Evolutionary conservation across 1,140 invertebrate species (phyloP), one percentile per base, ranked within the genome.

Genomic region (Ganaspis sp.): DNA sequence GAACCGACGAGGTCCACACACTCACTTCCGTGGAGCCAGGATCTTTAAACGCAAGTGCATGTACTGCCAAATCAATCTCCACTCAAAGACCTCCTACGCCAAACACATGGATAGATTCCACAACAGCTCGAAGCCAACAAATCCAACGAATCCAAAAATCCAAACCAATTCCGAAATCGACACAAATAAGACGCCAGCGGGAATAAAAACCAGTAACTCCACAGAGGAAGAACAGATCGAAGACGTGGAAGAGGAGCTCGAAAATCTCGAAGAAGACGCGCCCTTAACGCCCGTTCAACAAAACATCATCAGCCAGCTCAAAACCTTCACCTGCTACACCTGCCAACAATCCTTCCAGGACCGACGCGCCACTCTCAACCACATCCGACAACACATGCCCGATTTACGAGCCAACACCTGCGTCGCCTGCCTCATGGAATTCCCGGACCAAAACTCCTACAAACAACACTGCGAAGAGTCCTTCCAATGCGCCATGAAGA

Each of bases 401-500:
- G 88, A 91, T 69, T 34, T 91, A 0, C 72, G 86, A 34, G 86
- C 89, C 0, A 89, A 88, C 45, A 91, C 90, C 0, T 91, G 90
- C 49, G 89, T 91, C 29, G 90, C 90, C 0, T 91, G 90, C 54
- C 75, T 91, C 0, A 91, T 88, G 0, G 86, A 90, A 23, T 91
- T 91, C 40, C 75, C 85, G 0, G 90, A 91, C 76, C 84, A 89
- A 5, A 78, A 87, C 0, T 80, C 89, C 72, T 91, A 91, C 26
- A 90, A 91, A 4, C 8, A 85, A 0, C 90, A 91, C 34, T 91
- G 90, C 40, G 85, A 81, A 9, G 88, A 85, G 0, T 91, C 90
- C 0, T 90, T 90, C 21, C 89, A 92, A 9, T 92, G 90, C 54
- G 90, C 90, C 0, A 90, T 91, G 89, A 91, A 91, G 40, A 91